Conservation (phyloP, 2,797 vertebrate species). For the Trachurus trachurus region DNA sequence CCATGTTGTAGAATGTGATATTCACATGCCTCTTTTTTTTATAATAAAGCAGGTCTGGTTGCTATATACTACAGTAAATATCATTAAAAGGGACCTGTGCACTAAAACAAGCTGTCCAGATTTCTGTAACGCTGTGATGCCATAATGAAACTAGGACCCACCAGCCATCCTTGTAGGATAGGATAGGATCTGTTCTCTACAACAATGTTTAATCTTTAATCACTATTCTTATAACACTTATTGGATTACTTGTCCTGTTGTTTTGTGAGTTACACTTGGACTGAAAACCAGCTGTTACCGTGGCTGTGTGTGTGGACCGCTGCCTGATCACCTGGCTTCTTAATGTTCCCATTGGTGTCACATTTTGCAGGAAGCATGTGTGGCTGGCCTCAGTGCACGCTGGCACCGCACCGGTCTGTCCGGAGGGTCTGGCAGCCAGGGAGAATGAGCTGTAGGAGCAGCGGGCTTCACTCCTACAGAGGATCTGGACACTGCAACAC, state of each 20-base stretch:
- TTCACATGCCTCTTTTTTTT: too few species aligned
- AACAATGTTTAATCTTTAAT: too few species aligned
- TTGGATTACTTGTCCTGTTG: not conserved
- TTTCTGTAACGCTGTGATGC: not conserved
- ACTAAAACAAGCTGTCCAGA: not conserved
- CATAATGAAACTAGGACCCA: not conserved
- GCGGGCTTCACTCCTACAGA: not conserved
- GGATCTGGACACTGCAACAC: not conserved
- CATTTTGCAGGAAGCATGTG: not conserved
- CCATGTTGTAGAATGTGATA: too few species aligned
- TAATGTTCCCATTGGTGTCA: not conserved
- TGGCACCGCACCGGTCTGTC: not conserved
- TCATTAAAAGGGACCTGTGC: too few species aligned
- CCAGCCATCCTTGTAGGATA: too few species aligned
- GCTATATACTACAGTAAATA: too few species aligned
- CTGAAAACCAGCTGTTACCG: not conserved
- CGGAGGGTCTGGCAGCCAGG: not conserved
- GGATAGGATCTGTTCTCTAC: too few species aligned
- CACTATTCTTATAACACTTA: too few species aligned
- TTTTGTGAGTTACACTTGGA: not conserved
- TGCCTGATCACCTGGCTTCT: not conserved
- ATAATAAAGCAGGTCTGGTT: too few species aligned
- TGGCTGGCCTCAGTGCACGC: not conserved
- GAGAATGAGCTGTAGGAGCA: not conserved
- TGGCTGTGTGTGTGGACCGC: not conserved